phyloP scores from a whole-genome alignment of 2,797 vertebrate genomes.

The Anguilla pacifica region DNA sequence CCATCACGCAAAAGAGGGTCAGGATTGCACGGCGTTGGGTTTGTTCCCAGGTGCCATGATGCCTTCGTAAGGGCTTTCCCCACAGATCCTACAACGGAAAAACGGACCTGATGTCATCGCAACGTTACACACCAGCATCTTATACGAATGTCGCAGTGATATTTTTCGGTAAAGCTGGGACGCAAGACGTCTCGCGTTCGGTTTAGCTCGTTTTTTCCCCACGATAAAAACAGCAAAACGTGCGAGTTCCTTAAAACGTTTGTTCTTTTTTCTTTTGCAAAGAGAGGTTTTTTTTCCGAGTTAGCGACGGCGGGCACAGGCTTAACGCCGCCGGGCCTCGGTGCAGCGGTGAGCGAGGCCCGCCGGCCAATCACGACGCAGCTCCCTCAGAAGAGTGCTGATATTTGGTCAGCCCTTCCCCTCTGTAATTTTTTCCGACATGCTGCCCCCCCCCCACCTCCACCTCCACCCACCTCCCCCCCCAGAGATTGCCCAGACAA shows the following conservation, averaged over 20 bases:
- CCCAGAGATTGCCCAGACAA: slow-evolving; percentile 51
- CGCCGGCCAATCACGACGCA: neutral
- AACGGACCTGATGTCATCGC: neutral
- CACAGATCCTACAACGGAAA: neutral
- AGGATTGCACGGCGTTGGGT: neutral
- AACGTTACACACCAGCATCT: neutral
- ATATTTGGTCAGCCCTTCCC: neutral
- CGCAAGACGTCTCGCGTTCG: neutral
- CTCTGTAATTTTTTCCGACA: neutral
- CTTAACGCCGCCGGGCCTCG: neutral
- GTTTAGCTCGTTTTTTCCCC: neutral
- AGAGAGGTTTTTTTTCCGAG: neutral
- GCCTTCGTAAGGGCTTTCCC: neutral
- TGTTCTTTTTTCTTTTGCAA: too few species aligned
- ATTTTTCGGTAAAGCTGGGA: neutral
- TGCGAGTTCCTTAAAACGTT: neutral
- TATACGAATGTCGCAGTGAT: neutral
- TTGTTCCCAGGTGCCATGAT: neutral
- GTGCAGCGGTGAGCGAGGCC: neutral
- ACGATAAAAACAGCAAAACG: neutral
- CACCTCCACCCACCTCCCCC: slow-evolving; percentile 27
- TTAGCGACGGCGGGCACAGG: neutral
- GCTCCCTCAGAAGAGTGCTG: neutral
- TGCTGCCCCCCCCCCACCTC: slow-evolving; percentile 28
- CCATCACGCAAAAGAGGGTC: neutral